Evolutionary conservation across 2,888 invertebrate genomes (phyloP).

Genomic region (Thymelicus sylvestris): DNA sequence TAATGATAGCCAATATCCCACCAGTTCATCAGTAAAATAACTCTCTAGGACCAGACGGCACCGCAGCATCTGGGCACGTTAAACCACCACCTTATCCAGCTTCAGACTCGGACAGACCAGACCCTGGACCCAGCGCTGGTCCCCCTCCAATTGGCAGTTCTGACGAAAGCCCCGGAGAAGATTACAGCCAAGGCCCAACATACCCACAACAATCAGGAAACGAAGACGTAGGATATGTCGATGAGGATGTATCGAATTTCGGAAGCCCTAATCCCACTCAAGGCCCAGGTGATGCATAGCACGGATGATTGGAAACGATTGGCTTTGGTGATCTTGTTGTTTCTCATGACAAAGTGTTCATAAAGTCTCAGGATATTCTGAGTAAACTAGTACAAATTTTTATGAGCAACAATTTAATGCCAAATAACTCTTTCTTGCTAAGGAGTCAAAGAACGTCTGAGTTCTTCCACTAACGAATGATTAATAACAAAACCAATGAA

Average conservation of each 20-base stretch:
- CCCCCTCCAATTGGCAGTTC: conserved; percentile 36
- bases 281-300: conserved; percentile 81
- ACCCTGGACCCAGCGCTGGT: conserved; percentile 44
- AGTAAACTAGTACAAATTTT: conserved; percentile 24
- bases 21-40: background rate
- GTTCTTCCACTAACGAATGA: conserved; percentile 43
- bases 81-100: conserved; percentile 78
- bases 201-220: conserved; percentile 45
- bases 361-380: conserved; percentile 37
- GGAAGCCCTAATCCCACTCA: conserved; percentile 64
- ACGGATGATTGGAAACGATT: conserved; percentile 67
- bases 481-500: conserved; percentile 41
- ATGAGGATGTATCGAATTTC: conserved; percentile 64
- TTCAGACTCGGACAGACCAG: conserved; percentile 65
- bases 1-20: background rate
- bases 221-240: conserved; percentile 63
- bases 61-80: conserved; percentile 85
- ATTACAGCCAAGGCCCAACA: conserved; percentile 46
- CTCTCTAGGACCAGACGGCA: conserved; percentile 76
- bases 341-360: conserved; percentile 38
- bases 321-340: conserved; percentile 75
- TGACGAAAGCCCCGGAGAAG: conserved; percentile 45
- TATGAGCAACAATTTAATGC: conserved; percentile 30
- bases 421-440: conserved; percentile 19
- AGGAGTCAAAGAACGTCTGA: conserved; percentile 30